phyloP scores from a whole-genome alignment of 2,113 vertebrate genomes.

The Cromileptes altivelis region DNA sequence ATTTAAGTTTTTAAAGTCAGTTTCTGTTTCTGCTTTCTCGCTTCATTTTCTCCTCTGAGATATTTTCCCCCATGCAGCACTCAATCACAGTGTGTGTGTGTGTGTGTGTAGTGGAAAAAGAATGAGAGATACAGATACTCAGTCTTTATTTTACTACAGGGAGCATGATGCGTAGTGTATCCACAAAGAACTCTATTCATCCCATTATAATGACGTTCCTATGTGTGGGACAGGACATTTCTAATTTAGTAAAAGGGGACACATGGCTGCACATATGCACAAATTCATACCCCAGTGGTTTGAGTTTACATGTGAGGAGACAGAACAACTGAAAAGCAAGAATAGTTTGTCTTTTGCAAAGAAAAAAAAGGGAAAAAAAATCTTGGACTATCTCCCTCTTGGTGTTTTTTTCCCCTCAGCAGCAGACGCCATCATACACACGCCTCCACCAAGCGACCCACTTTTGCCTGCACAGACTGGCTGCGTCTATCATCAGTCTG shows the following conservation, averaged over 20 bases:
- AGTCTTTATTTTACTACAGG: constrained; percentile 44
- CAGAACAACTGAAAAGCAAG: not conserved
- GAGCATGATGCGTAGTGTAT: constrained; percentile 48
- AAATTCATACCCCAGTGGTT: not conserved
- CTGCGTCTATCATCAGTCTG: constrained; percentile 11
- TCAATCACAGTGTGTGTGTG: constrained; percentile 18
- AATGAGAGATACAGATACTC: constrained; percentile 40
- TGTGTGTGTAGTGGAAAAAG: constrained; percentile 2
- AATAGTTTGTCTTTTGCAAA: constrained; percentile 2
- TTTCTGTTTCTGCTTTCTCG: constrained; percentile 30
- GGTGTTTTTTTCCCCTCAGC: constrained; percentile 18
- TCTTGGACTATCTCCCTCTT: constrained; percentile 21
- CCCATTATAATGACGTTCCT: constrained; percentile 41
- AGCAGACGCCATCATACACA: constrained; percentile 65
- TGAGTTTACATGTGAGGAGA: not conserved
- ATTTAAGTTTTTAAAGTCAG: constrained; percentile 17
- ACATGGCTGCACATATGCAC: constrained; percentile 3
- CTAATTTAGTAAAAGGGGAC: not conserved
- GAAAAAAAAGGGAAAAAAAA: not conserved
- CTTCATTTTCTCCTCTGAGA: constrained; percentile 13
- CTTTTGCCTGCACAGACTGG: constrained; percentile 31
- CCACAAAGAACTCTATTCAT: constrained; percentile 70
- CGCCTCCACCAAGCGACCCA: constrained; percentile 62
- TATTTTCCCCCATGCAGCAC: constrained; percentile 20
- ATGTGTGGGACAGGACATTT: constrained; percentile 40